These are phyloP conservation scores for Cyphomyrmex costatus DNA, from an alignment of 1,140 invertebrate genomes.

Conservation along the genomic window DNA sequence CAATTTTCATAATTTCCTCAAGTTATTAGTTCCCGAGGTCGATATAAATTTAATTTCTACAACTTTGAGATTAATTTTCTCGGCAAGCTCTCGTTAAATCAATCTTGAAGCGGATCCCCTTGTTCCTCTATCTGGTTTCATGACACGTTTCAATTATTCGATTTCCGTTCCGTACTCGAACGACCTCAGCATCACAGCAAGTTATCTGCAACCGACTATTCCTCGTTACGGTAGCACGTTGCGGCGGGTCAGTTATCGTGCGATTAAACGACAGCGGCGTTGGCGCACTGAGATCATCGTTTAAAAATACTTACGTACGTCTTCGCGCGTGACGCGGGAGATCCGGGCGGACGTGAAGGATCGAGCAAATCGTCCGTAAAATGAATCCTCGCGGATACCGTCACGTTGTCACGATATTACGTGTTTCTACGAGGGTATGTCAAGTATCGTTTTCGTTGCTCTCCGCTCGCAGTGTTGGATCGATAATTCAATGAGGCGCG, in stretches of 20 bases:
- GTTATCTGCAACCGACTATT: conserved; percentile 29
- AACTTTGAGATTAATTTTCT: conserved; percentile 19
- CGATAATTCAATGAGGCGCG: conserved; percentile 34
- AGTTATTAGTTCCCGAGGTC: neutral
- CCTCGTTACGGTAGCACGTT: conserved; percentile 32
- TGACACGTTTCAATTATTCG: conserved; percentile 10
- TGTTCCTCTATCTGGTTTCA: neutral
- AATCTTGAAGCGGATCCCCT: neutral
- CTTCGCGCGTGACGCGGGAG: no score
- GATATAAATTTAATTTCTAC: conserved; percentile 1
- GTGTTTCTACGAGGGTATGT: neutral
- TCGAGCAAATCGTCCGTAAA: conserved; percentile 34
- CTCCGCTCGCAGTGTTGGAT: neutral
- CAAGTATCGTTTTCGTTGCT: neutral
- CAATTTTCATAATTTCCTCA: neutral
- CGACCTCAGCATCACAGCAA: neutral
- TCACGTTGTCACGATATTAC: neutral
- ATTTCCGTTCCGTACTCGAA: conserved; percentile 26
- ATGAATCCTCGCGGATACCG: neutral
- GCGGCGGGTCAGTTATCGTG: conserved; percentile 64
- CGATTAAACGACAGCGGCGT: conserved; percentile 37
- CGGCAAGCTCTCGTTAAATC: neutral
- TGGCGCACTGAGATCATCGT: conserved; percentile 38
- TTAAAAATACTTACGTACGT: conserved; percentile 45
- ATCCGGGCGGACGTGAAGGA: neutral